These are phyloP conservation scores for Crocuta crocuta DNA, from an alignment of 2,113 vertebrate species.

Conservation along the genomic window DNA sequence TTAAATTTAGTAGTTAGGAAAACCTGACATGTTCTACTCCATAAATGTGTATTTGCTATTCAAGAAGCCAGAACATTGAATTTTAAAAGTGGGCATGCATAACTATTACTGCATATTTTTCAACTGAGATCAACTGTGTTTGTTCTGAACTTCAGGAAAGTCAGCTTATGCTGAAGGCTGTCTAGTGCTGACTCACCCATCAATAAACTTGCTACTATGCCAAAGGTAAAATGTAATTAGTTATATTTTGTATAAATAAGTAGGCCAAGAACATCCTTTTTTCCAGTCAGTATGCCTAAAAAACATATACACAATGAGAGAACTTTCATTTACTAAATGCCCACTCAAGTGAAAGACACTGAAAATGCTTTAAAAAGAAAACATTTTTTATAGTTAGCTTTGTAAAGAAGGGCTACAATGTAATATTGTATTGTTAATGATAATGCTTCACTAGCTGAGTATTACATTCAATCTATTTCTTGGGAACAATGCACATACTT, in stretches of 20 bases:
- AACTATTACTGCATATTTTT: background rate
- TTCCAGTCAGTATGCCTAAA: background rate
- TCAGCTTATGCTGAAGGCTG: background rate
- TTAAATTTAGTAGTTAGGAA: background rate
- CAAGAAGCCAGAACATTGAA: background rate
- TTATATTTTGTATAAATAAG: conserved; percentile 1
- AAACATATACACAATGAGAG: background rate
- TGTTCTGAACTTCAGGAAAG: conserved; percentile 24
- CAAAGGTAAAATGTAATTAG: background rate
- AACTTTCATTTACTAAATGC: conserved; percentile 11
- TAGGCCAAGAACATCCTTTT: conserved; percentile 34
- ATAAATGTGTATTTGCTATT: background rate
- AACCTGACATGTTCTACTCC: background rate
- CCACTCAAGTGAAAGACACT: conserved; percentile 33
- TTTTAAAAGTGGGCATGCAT: background rate
- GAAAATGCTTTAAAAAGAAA: conserved; percentile 34
- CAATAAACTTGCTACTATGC: background rate
- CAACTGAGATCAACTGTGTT: background rate
- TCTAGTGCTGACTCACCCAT: background rate
- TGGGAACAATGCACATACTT: background rate
- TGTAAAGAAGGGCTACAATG: conserved; percentile 13
- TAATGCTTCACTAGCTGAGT: background rate
- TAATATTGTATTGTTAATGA: background rate
- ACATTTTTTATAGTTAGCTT: background rate
- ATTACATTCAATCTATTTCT: conserved; percentile 30